These are phyloP conservation scores for Yponomeuta sedellus DNA, from an alignment of 2,888 invertebrate species.

Conservation along the genomic window DNA sequence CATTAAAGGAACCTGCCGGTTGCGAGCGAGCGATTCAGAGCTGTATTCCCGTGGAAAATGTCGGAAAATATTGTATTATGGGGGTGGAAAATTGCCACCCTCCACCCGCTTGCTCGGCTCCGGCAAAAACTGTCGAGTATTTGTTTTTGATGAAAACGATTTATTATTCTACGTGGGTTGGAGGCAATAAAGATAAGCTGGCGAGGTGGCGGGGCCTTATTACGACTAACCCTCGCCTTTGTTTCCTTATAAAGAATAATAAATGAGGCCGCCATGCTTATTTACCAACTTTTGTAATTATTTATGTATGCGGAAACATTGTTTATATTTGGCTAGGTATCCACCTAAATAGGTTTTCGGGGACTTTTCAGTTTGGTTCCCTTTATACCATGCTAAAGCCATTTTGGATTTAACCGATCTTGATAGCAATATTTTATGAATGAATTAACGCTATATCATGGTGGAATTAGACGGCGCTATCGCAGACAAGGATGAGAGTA, in stretches of 20 bases:
- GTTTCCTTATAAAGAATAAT: slow-evolving; percentile 78
- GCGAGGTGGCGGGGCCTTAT: slow-evolving; percentile 77
- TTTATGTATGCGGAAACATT: slow-evolving; percentile 71
- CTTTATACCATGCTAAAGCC: not conserved
- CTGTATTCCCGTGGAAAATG: slow-evolving; percentile 78
- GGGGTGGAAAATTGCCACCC: slow-evolving; percentile 77
- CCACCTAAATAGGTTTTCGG: slow-evolving; percentile 29
- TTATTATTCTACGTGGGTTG: slow-evolving; percentile 78
- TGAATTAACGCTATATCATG: not conserved
- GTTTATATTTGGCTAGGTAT: slow-evolving; percentile 56
- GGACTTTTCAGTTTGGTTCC: not conserved
- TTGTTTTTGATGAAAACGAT: slow-evolving; percentile 78
- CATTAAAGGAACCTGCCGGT: slow-evolving; percentile 76
- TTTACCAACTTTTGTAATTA: slow-evolving; percentile 75
- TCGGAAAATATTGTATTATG: slow-evolving; percentile 77
- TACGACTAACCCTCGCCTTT: slow-evolving; percentile 77
- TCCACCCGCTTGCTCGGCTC: slow-evolving; percentile 72
- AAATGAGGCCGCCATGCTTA: slow-evolving; percentile 75
- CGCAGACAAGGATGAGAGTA: slow-evolving; percentile 25
- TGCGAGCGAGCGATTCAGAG: slow-evolving; percentile 74
- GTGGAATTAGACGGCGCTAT: not conserved
- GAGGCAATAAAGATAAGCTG: slow-evolving; percentile 77
- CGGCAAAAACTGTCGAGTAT: slow-evolving; percentile 77
- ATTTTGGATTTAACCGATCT: not conserved
- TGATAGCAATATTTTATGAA: slow-evolving; percentile 1